Conservation (phyloP, 2,113 vertebrate genomes). For the Zosterops borbonicus region DNA sequence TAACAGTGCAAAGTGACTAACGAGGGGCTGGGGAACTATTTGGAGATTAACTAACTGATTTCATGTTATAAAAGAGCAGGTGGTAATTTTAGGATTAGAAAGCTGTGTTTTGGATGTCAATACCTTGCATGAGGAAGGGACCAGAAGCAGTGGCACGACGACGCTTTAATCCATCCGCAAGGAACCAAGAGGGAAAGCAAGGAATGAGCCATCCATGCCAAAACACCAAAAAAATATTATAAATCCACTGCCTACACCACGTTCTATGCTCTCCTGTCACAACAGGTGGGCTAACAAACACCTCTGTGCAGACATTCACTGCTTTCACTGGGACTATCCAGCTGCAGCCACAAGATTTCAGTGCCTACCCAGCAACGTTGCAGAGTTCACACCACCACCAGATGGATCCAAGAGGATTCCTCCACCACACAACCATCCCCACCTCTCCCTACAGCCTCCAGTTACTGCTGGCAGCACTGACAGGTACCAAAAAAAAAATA, state of each 20-base stretch:
- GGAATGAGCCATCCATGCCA: background rate
- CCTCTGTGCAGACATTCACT: background rate
- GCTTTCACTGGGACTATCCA: background rate
- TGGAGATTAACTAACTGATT: slow-evolving; percentile 29
- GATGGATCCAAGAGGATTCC: background rate
- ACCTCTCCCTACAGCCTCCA: background rate
- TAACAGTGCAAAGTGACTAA: background rate
- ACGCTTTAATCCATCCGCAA: rapidly evolving
- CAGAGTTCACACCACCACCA: background rate
- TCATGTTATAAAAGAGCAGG: background rate
- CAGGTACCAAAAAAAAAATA: background rate
- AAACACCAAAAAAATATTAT: background rate
- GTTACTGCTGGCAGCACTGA: background rate
- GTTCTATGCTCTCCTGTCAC: background rate
- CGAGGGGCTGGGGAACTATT: background rate
- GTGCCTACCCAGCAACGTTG: rapidly evolving
- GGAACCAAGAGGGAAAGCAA: background rate
- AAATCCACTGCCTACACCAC: background rate
- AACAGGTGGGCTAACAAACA: rapidly evolving
- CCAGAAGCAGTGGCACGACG: background rate
- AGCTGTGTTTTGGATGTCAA: background rate
- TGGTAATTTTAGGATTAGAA: slow-evolving; percentile 33
- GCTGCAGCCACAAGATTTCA: background rate
- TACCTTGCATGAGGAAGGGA: background rate
- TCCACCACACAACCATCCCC: background rate